Percentiles rank a stretch among this genome's conserved stretches.
phyloP scores from a whole-genome alignment of 2,797 vertebrate genomes.

The Tachyglossus aculeatus region DNA sequence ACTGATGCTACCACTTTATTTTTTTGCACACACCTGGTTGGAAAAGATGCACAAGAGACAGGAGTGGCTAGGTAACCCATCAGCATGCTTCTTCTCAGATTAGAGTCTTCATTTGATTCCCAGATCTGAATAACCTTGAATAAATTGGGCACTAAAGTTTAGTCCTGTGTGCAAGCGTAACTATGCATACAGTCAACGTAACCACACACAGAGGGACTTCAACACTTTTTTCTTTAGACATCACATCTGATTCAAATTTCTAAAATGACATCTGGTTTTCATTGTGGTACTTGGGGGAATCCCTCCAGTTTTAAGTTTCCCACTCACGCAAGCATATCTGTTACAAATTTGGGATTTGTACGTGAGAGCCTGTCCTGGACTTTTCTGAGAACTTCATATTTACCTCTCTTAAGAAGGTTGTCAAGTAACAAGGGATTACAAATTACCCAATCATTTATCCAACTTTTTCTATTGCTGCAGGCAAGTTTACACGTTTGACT shows the following conservation, averaged over 20 bases:
- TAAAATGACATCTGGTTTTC: fast-evolving
- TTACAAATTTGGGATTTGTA: background rate
- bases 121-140: constrained; percentile 4
- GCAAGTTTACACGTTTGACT: background rate
- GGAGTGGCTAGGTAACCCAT: no score
- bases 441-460: background rate
- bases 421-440: background rate
- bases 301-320: background rate
- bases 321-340: background rate
- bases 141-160: no score
- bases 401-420: constrained; percentile 12
- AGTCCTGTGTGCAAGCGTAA: no score
- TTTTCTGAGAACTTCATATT: background rate
- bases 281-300: background rate
- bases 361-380: background rate
- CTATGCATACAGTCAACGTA: background rate
- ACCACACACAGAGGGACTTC: background rate
- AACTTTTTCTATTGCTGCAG: background rate
- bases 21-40: fast-evolving
- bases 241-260: background rate
- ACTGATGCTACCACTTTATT: background rate
- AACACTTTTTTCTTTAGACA: background rate
- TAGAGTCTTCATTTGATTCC: background rate
- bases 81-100: background rate
- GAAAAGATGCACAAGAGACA: fast-evolving